These are phyloP conservation scores for Clamator glandarius DNA, from an alignment of 2,797 vertebrate species.

Conservation along the genomic window DNA sequence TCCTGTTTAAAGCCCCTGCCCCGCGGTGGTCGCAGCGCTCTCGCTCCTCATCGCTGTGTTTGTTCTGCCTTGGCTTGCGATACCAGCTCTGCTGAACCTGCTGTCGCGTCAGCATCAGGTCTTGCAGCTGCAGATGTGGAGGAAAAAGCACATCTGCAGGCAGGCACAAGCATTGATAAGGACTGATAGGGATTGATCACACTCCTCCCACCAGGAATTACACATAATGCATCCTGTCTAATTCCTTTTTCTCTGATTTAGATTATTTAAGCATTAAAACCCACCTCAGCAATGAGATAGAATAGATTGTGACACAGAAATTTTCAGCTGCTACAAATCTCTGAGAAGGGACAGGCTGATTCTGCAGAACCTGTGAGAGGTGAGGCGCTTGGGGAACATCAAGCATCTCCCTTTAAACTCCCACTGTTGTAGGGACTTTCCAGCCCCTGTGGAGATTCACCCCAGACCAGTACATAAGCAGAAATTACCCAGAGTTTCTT, in stretches of 20 bases:
- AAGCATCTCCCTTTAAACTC: background rate
- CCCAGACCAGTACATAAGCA: background rate
- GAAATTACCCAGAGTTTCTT: background rate
- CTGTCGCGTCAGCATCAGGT: fast-evolving
- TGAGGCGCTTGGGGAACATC: background rate
- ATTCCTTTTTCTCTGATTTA: background rate
- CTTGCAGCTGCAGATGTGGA: background rate
- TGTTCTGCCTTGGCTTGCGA: background rate
- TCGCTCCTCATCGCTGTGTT: background rate
- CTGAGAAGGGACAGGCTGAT: background rate
- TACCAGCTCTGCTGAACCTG: background rate
- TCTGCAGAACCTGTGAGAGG: background rate
- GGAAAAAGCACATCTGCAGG: background rate
- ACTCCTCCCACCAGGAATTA: background rate
- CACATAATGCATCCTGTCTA: fast-evolving
- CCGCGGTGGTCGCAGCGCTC: fast-evolving
- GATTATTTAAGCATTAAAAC: background rate
- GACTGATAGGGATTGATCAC: fast-evolving
- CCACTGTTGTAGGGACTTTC: background rate
- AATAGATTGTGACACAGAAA: background rate
- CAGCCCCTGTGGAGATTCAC: background rate
- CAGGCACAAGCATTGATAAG: background rate
- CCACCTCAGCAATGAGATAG: background rate
- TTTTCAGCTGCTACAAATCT: background rate
- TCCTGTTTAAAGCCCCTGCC: background rate